A percentile compares a stretch with the other conserved stretches of the same genome.
phyloP scores from a whole-genome alignment of 1,140 invertebrate genomes.

The Lamellibrachia luymesi region DNA sequence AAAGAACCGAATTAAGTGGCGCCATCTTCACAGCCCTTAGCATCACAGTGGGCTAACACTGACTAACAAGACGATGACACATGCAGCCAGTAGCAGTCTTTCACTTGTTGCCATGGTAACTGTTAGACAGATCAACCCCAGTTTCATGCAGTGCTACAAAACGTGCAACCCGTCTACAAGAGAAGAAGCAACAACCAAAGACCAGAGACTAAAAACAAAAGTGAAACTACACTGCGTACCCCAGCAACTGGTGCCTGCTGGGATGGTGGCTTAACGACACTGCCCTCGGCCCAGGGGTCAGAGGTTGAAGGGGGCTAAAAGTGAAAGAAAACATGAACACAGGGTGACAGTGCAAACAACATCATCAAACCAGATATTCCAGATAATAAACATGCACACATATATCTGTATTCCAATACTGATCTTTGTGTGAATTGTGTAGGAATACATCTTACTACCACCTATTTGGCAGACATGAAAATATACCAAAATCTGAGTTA shows the following conservation, averaged over 20 bases:
- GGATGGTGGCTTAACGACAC: not conserved
- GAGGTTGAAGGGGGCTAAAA: not conserved
- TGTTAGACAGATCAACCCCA: not conserved
- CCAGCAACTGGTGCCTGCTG: not conserved
- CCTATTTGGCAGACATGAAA: not conserved
- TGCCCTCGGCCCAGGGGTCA: not conserved
- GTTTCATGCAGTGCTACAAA: not conserved
- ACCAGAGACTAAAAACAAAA: not conserved
- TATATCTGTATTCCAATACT: not conserved
- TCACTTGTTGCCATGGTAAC: not conserved
- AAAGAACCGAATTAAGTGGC: not conserved
- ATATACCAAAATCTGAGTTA: not conserved
- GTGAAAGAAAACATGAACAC: not conserved
- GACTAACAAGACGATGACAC: not conserved
- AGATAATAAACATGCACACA: not conserved
- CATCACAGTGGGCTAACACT: not conserved
- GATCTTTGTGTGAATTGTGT: not conserved
- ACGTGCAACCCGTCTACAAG: not conserved
- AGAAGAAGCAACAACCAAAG: not conserved
- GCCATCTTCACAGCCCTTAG: not conserved
- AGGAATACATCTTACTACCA: not conserved
- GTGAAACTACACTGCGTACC: not conserved
- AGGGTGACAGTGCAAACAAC: not conserved
- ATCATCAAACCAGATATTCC: not conserved
- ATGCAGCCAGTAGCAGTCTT: not conserved